These are phyloP conservation scores for Serranus cabrilla DNA, from an alignment of 2,797 vertebrate species.

Conservation along the genomic window DNA sequence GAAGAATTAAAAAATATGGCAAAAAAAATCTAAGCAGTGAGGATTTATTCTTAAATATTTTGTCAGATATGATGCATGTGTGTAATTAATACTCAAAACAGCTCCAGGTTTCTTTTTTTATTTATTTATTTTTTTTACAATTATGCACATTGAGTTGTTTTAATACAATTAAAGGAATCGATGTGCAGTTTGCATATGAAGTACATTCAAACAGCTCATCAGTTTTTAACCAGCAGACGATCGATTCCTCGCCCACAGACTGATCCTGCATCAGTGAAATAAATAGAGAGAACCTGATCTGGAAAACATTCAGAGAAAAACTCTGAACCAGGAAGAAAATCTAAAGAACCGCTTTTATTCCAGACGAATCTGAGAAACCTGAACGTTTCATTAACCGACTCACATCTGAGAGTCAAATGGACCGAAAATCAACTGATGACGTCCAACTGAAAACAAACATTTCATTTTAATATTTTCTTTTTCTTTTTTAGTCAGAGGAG, in stretches of 20 bases:
- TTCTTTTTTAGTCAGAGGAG: not conserved
- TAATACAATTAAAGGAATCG: slow-evolving; percentile 13
- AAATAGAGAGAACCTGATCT: slow-evolving; percentile 1
- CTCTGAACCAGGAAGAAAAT: not conserved
- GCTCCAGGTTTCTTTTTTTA: slow-evolving; percentile 23
- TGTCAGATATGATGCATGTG: too few species aligned
- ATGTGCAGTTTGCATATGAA: slow-evolving; percentile 37
- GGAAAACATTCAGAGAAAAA: not conserved
- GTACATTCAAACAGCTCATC: slow-evolving; percentile 37
- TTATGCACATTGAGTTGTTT: slow-evolving; percentile 35
- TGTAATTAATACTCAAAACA: not conserved
- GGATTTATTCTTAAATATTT: too few species aligned
- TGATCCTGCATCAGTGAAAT: slow-evolving; percentile 29
- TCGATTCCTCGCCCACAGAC: not conserved
- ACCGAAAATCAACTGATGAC: not conserved
- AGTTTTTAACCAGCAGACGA: not conserved
- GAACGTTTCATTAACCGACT: not conserved
- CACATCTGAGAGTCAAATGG: not conserved
- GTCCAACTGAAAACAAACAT: accelerated
- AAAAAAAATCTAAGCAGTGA: too few species aligned
- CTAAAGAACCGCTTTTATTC: not conserved
- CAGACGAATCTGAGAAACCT: not conserved
- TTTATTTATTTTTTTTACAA: slow-evolving; percentile 45
- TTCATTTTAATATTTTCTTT: not conserved
- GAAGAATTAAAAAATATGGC: too few species aligned